Base-by-base conservation (phyloP, 2,888 invertebrate species). In the Malachius bipustulatus region DNA sequence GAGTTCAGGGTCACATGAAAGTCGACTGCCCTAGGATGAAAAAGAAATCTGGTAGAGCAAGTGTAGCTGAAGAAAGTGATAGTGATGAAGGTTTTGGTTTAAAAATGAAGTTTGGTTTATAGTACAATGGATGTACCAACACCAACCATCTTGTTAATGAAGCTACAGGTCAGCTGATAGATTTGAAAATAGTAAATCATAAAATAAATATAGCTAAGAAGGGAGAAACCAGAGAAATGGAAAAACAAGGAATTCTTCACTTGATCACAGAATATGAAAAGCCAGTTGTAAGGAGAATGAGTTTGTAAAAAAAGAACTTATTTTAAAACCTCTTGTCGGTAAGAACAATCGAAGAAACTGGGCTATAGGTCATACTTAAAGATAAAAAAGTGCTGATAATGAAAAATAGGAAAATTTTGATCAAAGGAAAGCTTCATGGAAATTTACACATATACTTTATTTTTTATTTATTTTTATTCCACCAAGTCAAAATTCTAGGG, bases 281-380 rank as follows among this genome's bases (percentile, higher is more conserved):
- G 12, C 12, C 26, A 26, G 4, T 4, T 11, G 4, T 26, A 3
- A 4, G 26, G 12, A 4, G 26, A 10, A 26, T 26, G 26, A 12
- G 26, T 26, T 26, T 26, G 26, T 12, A 26, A n/a, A n/a, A n/a
- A n/a, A n/a, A 26, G 26, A 26, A 26, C 4, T 4, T 26, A 3
- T 11, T 26, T 11, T 3, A 3, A 11, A 3, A 26, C 26, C 26
- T 26, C 4, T 11, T 26, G 26, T 26, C 4, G 3, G 26, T 26
- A 3, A 3, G 26, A 26, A 26, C 10, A 26, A 26, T 4, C 12
- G 26, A 26, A 26, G 26, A 26, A 26, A 3, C 10, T 26, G 26
- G 3, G 3, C 4, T 26, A 4, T 12, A 26, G 4, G 26, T 26
- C 10, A 12, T 26, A 26, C 12, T 26, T 4, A 26, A 26, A 12